These are phyloP conservation scores for Smutsia temminckii DNA, from an alignment of 2,797 vertebrate species.

Conservation along the genomic window DNA sequence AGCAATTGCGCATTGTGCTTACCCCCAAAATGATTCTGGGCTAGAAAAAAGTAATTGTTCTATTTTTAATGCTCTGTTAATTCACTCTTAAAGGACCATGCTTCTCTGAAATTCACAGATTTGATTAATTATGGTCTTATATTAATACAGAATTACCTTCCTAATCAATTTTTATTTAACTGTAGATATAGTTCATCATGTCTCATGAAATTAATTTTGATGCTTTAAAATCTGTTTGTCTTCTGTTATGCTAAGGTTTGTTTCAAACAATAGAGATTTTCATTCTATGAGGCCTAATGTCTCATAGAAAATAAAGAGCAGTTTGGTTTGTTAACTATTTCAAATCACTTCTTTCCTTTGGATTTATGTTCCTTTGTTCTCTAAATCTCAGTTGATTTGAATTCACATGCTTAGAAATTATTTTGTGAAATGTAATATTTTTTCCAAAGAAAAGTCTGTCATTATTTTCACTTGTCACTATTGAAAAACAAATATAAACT, in stretches of 20 bases:
- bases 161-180: conserved; percentile 11
- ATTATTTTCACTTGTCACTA: conserved; percentile 2
- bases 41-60: conserved; percentile 39
- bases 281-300: not conserved
- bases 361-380: conserved; percentile 47
- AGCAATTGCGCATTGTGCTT: not conserved
- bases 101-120: conserved; percentile 53
- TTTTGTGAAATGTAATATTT: conserved; percentile 57
- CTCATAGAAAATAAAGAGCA: not conserved
- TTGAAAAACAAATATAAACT: conserved; percentile 32
- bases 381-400: conserved; percentile 54
- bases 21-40: not conserved
- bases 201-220: not conserved
- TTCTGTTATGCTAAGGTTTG: conserved; percentile 8
- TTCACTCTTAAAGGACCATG: conserved; percentile 31
- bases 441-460: conserved; percentile 54
- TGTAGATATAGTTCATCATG: not conserved
- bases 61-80: not conserved
- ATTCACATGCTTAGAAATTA: conserved; percentile 37
- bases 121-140: conserved; percentile 42
- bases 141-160: conserved; percentile 42
- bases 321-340: conserved; percentile 56
- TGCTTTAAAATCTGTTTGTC: conserved; percentile 51
- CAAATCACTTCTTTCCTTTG: conserved; percentile 9
- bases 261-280: conserved; percentile 31